A percentile compares a stretch with the other conserved stretches of the same genome.
Conservation (phyloP, 2,888 invertebrate genomes). For the Coelogynopora nodosa region DNA sequence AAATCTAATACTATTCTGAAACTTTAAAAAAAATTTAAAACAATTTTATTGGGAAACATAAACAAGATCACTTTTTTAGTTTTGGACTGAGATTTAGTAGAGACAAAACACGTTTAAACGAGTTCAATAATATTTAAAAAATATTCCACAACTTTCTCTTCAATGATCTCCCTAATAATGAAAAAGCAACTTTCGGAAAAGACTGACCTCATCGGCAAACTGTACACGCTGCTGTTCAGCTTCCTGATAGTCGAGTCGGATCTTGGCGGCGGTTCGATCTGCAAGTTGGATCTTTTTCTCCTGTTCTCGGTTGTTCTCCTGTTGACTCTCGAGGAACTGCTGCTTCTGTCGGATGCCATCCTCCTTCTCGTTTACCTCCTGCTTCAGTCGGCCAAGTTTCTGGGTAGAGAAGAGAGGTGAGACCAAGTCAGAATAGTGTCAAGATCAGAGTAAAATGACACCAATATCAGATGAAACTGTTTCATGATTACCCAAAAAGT, state of each 20-base stretch:
- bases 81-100: too few relatives aligned
- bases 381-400: conserved; percentile 58
- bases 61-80: too few relatives aligned
- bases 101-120: too few relatives aligned
- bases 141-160: too few relatives aligned
- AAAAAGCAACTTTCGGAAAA: too few relatives aligned
- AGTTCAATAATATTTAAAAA: too few relatives aligned
- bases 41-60: too few relatives aligned
- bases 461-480: background rate
- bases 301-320: conserved; percentile 58
- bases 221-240: conserved; percentile 56
- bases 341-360: conserved; percentile 58
- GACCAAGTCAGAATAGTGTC: too few relatives aligned
- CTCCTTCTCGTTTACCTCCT: conserved; percentile 56
- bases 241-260: conserved; percentile 55
- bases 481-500: background rate
- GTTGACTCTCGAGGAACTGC: conserved; percentile 58
- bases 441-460: background rate
- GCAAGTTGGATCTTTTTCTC: conserved; percentile 59
- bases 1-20: too few relatives aligned
- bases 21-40: too few relatives aligned
- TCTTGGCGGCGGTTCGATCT: conserved; percentile 55
- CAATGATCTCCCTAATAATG: too few relatives aligned
- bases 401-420: conserved; percentile 47
- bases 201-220: conserved; percentile 59